phyloP scores from a whole-genome alignment of 2,888 invertebrate genomes.

The Aplocera efformata region DNA sequence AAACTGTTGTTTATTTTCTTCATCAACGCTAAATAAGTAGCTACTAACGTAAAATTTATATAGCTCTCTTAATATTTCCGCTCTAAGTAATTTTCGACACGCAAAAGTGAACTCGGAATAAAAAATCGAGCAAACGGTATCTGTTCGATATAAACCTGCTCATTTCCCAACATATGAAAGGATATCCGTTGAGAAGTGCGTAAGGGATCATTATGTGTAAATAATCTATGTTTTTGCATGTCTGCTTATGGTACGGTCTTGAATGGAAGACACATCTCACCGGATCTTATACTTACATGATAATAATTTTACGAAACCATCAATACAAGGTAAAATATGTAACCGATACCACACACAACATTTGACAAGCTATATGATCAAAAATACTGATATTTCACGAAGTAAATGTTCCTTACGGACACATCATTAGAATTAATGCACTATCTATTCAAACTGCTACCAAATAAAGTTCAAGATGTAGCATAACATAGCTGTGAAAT shows the following conservation, averaged over 20 bases:
- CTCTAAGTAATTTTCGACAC: slow-evolving; percentile 66
- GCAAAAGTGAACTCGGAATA: slow-evolving; percentile 52
- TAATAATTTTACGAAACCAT: too few species aligned
- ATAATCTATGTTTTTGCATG: slow-evolving; percentile 50
- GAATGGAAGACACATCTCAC: slow-evolving; percentile 1
- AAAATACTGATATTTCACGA: too few species aligned
- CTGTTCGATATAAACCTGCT: slow-evolving; percentile 43
- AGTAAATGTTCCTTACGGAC: too few species aligned
- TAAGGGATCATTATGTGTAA: slow-evolving; percentile 62
- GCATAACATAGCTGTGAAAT: not conserved
- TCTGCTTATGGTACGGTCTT: slow-evolving; percentile 3
- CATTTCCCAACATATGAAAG: slow-evolving; percentile 64
- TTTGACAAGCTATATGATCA: too few species aligned
- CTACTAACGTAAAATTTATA: slow-evolving; percentile 37
- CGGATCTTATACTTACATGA: slow-evolving; percentile 2
- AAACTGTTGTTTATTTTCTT: slow-evolving; percentile 15
- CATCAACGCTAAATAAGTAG: slow-evolving; percentile 27
- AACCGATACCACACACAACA: too few species aligned
- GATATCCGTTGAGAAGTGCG: slow-evolving; percentile 66
- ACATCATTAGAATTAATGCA: too few species aligned
- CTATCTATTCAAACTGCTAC: too few species aligned
- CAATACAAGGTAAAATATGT: too few species aligned
- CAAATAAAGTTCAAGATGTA: too few species aligned
- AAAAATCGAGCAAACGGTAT: slow-evolving; percentile 57
- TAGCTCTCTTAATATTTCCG: slow-evolving; percentile 43